Evolutionary conservation across 2,888 invertebrate genomes (phyloP).

Genomic region (Hyles lineata): DNA sequence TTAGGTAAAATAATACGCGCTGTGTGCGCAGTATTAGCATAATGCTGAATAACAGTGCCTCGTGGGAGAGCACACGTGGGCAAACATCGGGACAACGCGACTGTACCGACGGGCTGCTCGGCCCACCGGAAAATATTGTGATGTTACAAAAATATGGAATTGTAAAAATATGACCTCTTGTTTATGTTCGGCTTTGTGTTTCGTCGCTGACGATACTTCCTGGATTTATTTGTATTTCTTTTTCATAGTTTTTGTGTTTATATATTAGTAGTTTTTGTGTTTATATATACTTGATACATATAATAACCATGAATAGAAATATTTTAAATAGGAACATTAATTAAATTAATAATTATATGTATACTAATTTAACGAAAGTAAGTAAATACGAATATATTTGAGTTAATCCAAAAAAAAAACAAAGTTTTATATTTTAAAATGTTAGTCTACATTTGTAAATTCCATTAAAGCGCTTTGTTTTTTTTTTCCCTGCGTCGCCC

Average conservation of each 20-base stretch:
- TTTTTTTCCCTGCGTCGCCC: too few species aligned
- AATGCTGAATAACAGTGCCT: constrained; percentile 71
- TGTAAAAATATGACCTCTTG: constrained; percentile 39
- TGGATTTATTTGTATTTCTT: neutral
- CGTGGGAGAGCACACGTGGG: constrained; percentile 76
- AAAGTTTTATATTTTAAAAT: too few species aligned
- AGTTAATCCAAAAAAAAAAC: too few species aligned
- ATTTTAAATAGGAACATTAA: too few species aligned
- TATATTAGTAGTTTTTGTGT: too few species aligned
- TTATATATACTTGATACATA: too few species aligned
- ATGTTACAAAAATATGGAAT: constrained; percentile 46
- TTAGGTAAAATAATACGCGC: constrained; percentile 59
- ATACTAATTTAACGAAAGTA: too few species aligned
- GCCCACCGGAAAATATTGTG: constrained; percentile 45
- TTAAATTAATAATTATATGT: too few species aligned
- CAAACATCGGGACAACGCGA: constrained; percentile 60
- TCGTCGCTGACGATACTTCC: neutral
- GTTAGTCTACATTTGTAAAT: too few species aligned
- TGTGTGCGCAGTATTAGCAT: constrained; percentile 74
- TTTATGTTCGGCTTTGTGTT: constrained; percentile 25
- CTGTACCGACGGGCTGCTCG: constrained; percentile 21
- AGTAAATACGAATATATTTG: too few species aligned
- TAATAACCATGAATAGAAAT: too few species aligned
- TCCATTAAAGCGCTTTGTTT: too few species aligned
- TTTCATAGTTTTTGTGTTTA: neutral